Base-by-base conservation (phyloP, 2,797 vertebrate species). In the Manis crassicaudata region DNA sequence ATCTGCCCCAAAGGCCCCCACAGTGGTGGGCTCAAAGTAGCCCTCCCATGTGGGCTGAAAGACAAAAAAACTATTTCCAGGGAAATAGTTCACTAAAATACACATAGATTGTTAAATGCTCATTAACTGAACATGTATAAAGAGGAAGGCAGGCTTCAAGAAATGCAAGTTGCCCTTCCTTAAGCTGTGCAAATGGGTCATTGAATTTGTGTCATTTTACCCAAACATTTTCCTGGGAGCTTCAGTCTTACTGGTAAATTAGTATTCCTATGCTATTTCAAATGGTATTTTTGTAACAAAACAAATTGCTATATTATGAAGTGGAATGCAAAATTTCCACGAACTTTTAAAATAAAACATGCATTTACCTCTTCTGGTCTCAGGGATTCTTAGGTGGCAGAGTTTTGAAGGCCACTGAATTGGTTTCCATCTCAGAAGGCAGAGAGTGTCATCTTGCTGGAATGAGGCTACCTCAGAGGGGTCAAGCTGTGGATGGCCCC, bases 1-100 rank as follows among this genome's bases (percentile, higher is more conserved):
- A 25, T 0, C 0, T 11, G n/a, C 37, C 43, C 25, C 20, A 29
- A 35, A 46, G 46, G 52, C 32, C 14, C 29, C n/a, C 4, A 21
- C 35, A 14, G 2, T 3, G 50, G 20, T 32, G 46, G 46, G 46
- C 46, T 46, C 46, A 46, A 46, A 46, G 46, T 12, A 46, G 10
- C 23, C 13, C 50, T 27, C 3, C 6, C 1, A 0, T 21, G 4
- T 1, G 27, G 40, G 6, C n/a, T 25, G 14, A 37, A 62, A 20
- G 25, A 67, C 27, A 50, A 75, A 77, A 46, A 46, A 35, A 27
- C 10, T 7, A 32, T 52, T 70, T 63, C 63, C 35, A 6, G 62
- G 56, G 37, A 50, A 37, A n/a, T 8, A 13, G 32, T 70, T 35
- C 29, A 35, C 84, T 18, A 14, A 50, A 25, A 25, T 4, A n/a